Conservation (phyloP, 64 coral and sea anemone genomes). For the Actinia equina region DNA sequence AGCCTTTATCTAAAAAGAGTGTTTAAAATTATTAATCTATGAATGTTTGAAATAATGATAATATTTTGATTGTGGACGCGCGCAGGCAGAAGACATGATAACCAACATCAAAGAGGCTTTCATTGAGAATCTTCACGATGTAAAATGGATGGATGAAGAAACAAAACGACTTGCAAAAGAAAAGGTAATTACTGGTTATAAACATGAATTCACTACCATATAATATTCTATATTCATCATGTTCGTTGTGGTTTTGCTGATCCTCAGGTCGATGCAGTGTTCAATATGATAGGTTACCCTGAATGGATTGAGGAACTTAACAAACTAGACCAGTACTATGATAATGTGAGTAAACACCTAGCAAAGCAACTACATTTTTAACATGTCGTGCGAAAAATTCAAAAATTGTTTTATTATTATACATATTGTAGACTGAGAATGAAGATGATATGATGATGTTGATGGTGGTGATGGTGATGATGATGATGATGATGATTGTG, state of each 20-base stretch:
- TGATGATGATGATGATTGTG: no score
- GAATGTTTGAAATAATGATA: neutral
- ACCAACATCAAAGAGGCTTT: slow-evolving; percentile 70
- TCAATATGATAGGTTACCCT: slow-evolving; percentile 96
- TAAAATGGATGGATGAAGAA: slow-evolving; percentile 88
- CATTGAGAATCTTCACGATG: slow-evolving; percentile 60
- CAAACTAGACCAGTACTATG: slow-evolving; percentile 86
- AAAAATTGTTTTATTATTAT: neutral
- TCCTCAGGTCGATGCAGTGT: slow-evolving; percentile 67
- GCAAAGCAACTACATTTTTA: neutral
- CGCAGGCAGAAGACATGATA: slow-evolving; percentile 83
- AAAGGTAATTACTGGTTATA: slow-evolving; percentile 48
- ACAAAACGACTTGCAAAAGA: slow-evolving; percentile 66
- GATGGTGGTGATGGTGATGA: no score
- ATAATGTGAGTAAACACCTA: slow-evolving; percentile 56
- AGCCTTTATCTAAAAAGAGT: no score
- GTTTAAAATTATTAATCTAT: neutral
- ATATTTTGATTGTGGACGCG: neutral
- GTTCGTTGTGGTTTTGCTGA: neutral
- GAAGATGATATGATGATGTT: no score
- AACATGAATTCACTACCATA: no score
- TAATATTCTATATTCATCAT: no score
- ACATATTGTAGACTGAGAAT: no score
- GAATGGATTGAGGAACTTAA: slow-evolving; percentile 75
- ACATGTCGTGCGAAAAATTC: neutral